A percentile compares a stretch with the other conserved stretches of the same genome.
Conservation (phyloP, 2,888 invertebrate species). For the Drosophila helvetica region DNA sequence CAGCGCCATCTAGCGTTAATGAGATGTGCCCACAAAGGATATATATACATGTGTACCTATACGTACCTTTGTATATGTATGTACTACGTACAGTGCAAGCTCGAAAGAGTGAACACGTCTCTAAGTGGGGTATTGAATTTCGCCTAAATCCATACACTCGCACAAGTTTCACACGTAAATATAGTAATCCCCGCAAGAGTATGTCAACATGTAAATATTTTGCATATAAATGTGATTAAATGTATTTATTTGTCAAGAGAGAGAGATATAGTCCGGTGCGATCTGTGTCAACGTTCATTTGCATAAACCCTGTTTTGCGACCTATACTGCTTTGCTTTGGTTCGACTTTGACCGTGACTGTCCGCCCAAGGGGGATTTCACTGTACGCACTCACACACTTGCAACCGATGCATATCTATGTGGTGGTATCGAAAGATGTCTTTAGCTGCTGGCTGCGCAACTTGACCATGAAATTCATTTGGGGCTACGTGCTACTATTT, state of each 20-base stretch:
- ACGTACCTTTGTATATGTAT: too few relatives aligned
- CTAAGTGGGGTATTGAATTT: neutral
- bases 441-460: slow-evolving; percentile 53
- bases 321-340: too few relatives aligned
- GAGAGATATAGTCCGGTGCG: neutral
- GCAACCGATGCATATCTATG: slow-evolving; percentile 3
- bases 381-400: slow-evolving; percentile 1
- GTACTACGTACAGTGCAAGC: neutral
- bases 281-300: neutral
- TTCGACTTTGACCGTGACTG: neutral
- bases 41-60: too few relatives aligned
- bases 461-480: slow-evolving; percentile 75
- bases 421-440: slow-evolving; percentile 14
- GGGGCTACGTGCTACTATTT: slow-evolving; percentile 72
- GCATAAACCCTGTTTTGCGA: neutral
- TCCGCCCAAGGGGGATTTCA: neutral
- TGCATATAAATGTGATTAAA: neutral
- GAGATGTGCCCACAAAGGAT: slow-evolving; percentile 32
- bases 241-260: neutral
- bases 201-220: neutral
- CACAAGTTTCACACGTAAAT: slow-evolving; percentile 1
- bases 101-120: neutral
- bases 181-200: neutral
- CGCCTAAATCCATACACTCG: neutral
- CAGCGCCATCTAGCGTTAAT: slow-evolving; percentile 69